Conservation (phyloP, 2,888 invertebrate species). For the Pachliopta kotzebuea region DNA sequence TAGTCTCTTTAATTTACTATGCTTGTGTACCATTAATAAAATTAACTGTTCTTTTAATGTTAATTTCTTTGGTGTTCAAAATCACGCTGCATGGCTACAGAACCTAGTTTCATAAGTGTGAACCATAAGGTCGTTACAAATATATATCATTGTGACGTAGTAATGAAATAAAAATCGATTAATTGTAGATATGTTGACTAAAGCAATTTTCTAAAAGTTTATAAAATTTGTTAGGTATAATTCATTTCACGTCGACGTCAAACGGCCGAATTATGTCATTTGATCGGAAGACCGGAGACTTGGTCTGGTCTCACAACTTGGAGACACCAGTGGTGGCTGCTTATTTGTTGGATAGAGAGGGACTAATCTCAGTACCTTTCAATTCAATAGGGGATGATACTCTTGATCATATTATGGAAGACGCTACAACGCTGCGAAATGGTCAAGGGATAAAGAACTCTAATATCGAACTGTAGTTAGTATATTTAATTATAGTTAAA, state of each 20-base stretch:
- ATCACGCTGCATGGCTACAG: too few species aligned
- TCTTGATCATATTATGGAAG: conserved; percentile 84
- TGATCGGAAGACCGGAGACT: conserved; percentile 88
- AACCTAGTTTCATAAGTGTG: too few species aligned
- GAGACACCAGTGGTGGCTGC: conserved; percentile 95
- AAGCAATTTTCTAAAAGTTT: not conserved
- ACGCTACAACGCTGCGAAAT: conserved; percentile 74
- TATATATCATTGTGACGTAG: not conserved
- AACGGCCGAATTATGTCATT: conserved; percentile 92
- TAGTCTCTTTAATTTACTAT: too few species aligned
- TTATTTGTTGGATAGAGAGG: conserved; percentile 88
- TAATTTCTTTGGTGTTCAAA: too few species aligned
- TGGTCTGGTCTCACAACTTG: conserved; percentile 93
- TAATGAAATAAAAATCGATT: too few species aligned
- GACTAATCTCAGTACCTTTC: conserved; percentile 91
- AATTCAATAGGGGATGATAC: conserved; percentile 94
- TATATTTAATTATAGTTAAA: conserved; percentile 33
- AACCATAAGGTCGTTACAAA: not conserved
- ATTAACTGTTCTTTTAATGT: too few species aligned
- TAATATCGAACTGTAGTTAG: conserved; percentile 83
- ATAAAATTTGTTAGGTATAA: conserved; percentile 83
- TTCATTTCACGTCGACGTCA: conserved; percentile 95
- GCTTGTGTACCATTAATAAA: too few species aligned
- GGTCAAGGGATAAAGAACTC: conserved; percentile 81
- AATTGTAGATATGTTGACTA: too few species aligned